Evolutionary conservation across 2,888 invertebrate genomes (phyloP).

Genomic region (Phalera bucephala): DNA sequence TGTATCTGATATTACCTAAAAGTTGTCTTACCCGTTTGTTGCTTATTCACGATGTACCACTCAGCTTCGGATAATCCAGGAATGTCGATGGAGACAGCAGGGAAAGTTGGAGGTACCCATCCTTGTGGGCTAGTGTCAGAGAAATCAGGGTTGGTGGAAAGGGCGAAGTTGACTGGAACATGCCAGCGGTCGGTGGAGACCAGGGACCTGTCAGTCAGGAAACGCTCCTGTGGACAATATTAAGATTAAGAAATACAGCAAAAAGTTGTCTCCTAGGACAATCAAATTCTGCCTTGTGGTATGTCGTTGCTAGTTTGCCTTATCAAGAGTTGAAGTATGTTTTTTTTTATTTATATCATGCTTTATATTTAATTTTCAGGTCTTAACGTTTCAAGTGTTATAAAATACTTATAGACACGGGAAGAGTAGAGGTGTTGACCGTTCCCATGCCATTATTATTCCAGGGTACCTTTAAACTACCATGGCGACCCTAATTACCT

Average conservation of each 20-base stretch:
- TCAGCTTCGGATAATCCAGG: conserved; percentile 48
- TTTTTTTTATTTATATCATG: too few species aligned
- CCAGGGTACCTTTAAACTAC: too few species aligned
- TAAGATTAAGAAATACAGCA: neutral
- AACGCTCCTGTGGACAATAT: conserved; percentile 50
- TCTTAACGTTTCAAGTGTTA: too few species aligned
- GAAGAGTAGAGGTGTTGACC: too few species aligned
- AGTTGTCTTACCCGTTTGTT: conserved; percentile 82
- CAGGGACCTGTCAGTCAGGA: conserved; percentile 54
- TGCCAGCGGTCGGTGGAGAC: conserved; percentile 69
- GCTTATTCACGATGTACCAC: conserved; percentile 86
- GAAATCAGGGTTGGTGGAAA: conserved; percentile 67
- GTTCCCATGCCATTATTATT: too few species aligned
- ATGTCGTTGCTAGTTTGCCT: too few species aligned
- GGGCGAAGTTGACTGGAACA: conserved; percentile 80
- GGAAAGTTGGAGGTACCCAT: conserved; percentile 68
- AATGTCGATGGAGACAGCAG: conserved; percentile 47
- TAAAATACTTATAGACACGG: too few species aligned
- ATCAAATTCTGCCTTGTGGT: too few species aligned
- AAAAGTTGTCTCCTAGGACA: neutral
- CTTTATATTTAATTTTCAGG: too few species aligned
- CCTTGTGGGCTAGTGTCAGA: conserved; percentile 64
- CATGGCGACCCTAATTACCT: too few species aligned
- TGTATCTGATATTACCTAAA: too few species aligned
- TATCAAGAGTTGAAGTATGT: too few species aligned